Evolutionary conservation across 2,113 vertebrate species (phyloP).

Genomic region (Dasyprocta punctata): DNA sequence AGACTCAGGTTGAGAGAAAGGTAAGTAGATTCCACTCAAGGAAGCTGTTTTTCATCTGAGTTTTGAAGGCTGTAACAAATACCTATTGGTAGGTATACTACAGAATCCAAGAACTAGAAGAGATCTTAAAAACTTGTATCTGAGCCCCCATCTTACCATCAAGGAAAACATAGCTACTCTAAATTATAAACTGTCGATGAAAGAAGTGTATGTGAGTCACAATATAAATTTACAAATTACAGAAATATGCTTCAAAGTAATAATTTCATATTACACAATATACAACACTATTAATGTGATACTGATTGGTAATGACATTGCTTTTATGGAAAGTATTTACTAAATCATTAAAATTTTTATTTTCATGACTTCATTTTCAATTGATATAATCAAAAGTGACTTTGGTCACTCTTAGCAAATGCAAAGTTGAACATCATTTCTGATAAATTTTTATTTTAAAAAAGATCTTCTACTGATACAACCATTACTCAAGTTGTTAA

Average conservation of each 20-base stretch:
- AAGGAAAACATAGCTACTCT: neutral
- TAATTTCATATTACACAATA: neutral
- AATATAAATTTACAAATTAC: neutral
- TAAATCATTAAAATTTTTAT: neutral
- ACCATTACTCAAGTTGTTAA: neutral
- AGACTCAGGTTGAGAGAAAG: neutral
- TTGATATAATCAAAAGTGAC: constrained; percentile 1
- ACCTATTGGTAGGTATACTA: too few species aligned
- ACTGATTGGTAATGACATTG: neutral
- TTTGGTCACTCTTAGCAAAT: neutral
- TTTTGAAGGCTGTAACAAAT: neutral
- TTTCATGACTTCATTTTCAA: constrained; percentile 21
- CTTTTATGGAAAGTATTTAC: neutral
- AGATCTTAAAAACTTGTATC: neutral
- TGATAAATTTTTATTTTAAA: constrained; percentile 31
- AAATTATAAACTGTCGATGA: neutral
- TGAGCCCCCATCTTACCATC: neutral
- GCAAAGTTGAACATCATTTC: neutral
- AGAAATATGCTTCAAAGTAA: neutral
- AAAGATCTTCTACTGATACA: neutral
- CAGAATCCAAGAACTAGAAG: neutral
- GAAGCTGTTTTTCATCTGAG: neutral
- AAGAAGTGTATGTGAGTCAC: neutral
- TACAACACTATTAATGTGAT: neutral
- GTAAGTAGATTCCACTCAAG: neutral